Base-by-base conservation (phyloP, 2,113 vertebrate genomes). In the Chloropsis hardwickii region DNA sequence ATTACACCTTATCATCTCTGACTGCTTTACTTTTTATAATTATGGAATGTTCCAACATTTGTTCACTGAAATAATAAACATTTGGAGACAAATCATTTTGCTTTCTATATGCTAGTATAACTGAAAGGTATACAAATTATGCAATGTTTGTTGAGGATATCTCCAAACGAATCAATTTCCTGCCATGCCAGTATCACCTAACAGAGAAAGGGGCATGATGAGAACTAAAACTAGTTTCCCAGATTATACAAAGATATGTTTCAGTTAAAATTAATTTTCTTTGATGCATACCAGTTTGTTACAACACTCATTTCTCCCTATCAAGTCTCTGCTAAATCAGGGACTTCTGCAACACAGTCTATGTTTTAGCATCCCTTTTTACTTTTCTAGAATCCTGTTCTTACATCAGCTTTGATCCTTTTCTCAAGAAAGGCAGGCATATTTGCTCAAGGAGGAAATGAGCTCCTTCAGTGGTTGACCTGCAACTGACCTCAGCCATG, bases 71-170 rank as follows among this genome's bases (percentile, higher is more conserved):
- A 57, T 4, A 24, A 72, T 60, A 28, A 50, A 40, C 16, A 60
- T 47, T 78, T 84, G 31, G 19, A 62, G 39, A 54, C 2, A 81
- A 53, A 88, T 42, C 4, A 6, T 71, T 71, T 86, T 70, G 3
- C 7, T 80, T 90, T 60, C 28, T 72, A 15, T 80, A 90, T 88
- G 44, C 37, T 70, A 56, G 35, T 53, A 45, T 13, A 60, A 19
- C 8, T 22, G 13, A 70, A 25, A 0, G 0, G 3, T 50, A n/a
- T 51, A 64, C 4, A 88, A 61, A 48, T 53, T 4, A 16, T n/a
- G 9, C 2, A 39, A 10, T 33, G 20, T 76, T 16, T 69, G 2
- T 37, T 79, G 35, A 74, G 15, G 14, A 29, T 79, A 35, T 71
- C 13, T 78, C 14, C 69, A 81, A 66, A 57, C 19, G 23, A 42